Evolutionary conservation across 1,140 invertebrate species (phyloP).

Genomic region (Oncopeltus fasciatus): DNA sequence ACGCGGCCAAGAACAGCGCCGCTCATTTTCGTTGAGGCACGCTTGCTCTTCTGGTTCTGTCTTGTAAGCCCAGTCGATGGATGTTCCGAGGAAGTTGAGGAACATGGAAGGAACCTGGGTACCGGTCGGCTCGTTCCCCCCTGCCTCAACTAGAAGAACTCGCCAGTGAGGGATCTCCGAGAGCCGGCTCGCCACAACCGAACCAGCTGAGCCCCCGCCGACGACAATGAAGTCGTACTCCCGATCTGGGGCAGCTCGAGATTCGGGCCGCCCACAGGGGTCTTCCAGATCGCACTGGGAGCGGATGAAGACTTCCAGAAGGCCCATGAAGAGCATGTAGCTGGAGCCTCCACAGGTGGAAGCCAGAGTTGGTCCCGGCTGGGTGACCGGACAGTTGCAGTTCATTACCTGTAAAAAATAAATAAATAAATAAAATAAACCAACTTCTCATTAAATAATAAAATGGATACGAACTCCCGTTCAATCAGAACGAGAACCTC

Average conservation of each 20-base stretch:
- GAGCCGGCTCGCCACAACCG: conserved; percentile 54
- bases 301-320: conserved; percentile 64
- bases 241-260: conserved; percentile 39
- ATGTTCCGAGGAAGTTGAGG: conserved; percentile 62
- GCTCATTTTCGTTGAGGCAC: conserved; percentile 57
- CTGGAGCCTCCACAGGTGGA: conserved; percentile 63
- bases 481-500: no score
- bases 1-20: conserved; percentile 65
- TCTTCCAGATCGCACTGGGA: conserved; percentile 73
- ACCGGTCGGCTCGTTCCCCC: conserved; percentile 63
- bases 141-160: conserved; percentile 70
- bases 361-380: conserved; percentile 61
- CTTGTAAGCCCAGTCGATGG: conserved; percentile 74
- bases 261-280: conserved; percentile 55
- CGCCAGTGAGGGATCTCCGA: conserved; percentile 58
- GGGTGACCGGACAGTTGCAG: conserved; percentile 58
- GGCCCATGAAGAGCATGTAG: conserved; percentile 76
- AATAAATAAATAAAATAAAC: background rate
- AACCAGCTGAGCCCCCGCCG: conserved; percentile 70
- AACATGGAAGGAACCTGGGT: conserved; percentile 74
- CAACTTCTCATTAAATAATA: no score
- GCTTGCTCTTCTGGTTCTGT: conserved; percentile 75
- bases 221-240: conserved; percentile 76
- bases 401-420: conserved; percentile 20
- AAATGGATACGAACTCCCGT: no score